Evolutionary conservation across 2,113 vertebrate genomes (phyloP).

Genomic region (Perca fluviatilis): DNA sequence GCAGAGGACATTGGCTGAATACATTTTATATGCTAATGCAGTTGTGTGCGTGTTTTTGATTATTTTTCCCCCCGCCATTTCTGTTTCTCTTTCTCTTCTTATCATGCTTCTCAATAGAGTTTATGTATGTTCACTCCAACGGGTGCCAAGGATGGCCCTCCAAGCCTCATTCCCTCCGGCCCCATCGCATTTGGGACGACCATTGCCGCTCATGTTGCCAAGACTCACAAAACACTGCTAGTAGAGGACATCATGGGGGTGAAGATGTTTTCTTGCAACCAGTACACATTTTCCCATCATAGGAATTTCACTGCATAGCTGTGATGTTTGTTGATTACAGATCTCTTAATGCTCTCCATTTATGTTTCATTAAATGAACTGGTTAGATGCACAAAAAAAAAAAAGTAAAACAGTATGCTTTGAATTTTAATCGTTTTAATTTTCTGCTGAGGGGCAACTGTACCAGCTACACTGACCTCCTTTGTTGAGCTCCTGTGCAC

Average conservation of each 20-base stretch:
- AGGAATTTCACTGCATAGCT: conserved; percentile 5
- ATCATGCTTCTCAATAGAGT: conserved; percentile 85
- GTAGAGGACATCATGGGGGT: conserved; percentile 97
- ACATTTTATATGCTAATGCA: neutral
- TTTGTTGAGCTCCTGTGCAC: neutral
- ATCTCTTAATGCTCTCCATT: neutral
- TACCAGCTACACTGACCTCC: neutral
- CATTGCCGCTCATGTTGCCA: conserved; percentile 96
- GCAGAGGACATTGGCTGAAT: conserved; percentile 5
- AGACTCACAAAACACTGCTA: conserved; percentile 93
- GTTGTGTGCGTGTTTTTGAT: conserved; percentile 2
- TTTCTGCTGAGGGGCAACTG: neutral
- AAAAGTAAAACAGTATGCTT: neutral
- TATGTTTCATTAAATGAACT: neutral
- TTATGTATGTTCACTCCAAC: conserved; percentile 95
- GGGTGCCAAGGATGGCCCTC: conserved; percentile 92
- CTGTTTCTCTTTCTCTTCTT: conserved; percentile 19
- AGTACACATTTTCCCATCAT: neutral
- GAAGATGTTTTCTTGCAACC: conserved; percentile 54
- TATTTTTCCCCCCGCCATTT: neutral
- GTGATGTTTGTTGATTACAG: neutral
- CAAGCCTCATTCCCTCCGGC: conserved; percentile 91
- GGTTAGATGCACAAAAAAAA: neutral
- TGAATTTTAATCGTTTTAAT: neutral
- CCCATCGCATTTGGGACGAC: conserved; percentile 94